Base-by-base conservation (phyloP, 2,113 vertebrate genomes). In the Numenius arquata region DNA sequence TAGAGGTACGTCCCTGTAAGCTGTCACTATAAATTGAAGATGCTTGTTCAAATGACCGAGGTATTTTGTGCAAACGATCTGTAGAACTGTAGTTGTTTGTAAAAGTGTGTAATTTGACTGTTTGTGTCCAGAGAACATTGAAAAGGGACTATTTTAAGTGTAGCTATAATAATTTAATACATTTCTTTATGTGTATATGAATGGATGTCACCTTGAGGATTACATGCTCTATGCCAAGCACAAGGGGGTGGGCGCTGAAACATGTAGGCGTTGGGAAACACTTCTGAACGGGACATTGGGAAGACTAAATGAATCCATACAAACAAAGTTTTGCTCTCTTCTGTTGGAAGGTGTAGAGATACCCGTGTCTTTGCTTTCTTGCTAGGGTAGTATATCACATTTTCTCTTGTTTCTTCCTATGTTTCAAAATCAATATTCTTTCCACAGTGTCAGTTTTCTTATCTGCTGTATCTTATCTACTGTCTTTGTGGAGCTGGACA, bases 341-440 rank as follows among this genome's bases (percentile, higher is more conserved):
- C 55, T 83, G 2, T 13, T 83, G 67, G 55, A 58, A 93, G 85
- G 40, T 77, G 12, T 55, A 47, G 66, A 52, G 75, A 47, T 82
- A 67, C 12, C 9, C 2, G 9, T 67, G 36, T n/a, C 40, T 82
- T 45, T 86, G 47, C 72, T 63, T 84, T 76, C 61, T 62, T 87
- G 32, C 50, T 22, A 26, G 27, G 45, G 48, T 36, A 90, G 67
- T 76, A 19, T 63, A 91, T 90, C 45, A 76, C 52, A 40, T 81
- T 88, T 94, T 92, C 34, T 84, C 47, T 88, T 72, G 41, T 78
- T 93, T 84, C 67, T 92, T 93, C 72, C 56, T 84, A 7, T 26
- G 48, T 96, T 94, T 96, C 61, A 94, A 92, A 93, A 93, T 93
- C 88, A 93, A 81, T 94, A 88, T 90, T 94, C 30, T 88, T 29